Percentiles rank a stretch among this genome's conserved stretches.
These are phyloP conservation scores for Intellagama lesueurii DNA, from an alignment of 2,797 vertebrate species.

Conservation along the genomic window DNA sequence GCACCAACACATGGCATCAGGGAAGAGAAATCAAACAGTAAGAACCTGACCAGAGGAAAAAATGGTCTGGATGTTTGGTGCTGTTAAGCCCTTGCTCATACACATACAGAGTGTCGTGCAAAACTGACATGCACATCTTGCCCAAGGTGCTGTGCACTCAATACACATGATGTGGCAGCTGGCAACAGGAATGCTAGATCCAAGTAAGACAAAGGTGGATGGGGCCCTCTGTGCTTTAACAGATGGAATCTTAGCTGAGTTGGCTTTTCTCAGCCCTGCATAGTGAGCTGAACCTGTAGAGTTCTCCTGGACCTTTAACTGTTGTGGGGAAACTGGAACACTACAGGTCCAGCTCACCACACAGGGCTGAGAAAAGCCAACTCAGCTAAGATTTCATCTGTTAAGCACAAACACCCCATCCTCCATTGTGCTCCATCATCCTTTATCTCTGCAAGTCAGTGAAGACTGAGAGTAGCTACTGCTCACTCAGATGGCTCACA, in stretches of 20 bases:
- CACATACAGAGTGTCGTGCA: neutral
- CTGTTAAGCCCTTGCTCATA: neutral
- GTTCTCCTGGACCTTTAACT: too few relatives aligned
- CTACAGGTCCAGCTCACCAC: neutral
- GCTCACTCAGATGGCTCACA: neutral
- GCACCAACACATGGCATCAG: neutral
- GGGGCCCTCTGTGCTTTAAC: too few relatives aligned
- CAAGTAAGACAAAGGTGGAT: neutral
- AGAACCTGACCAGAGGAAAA: neutral
- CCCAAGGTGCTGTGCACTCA: too few relatives aligned
- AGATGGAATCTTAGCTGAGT: too few relatives aligned
- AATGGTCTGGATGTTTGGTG: neutral
- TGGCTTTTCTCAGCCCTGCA: too few relatives aligned
- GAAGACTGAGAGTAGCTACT: neutral
- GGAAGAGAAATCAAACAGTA: neutral
- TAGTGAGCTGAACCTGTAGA: too few relatives aligned
- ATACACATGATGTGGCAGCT: neutral
- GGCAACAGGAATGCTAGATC: neutral
- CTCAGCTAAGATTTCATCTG: neutral
- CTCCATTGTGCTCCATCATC: neutral
- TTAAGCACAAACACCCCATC: neutral
- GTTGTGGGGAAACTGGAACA: neutral
- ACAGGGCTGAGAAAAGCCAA: neutral
- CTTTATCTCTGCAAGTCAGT: neutral
- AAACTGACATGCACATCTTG: neutral